A percentile compares a stretch with the other conserved stretches of the same genome.
Conservation (phyloP, 1,140 invertebrate genomes). For the Platyura marginata region DNA sequence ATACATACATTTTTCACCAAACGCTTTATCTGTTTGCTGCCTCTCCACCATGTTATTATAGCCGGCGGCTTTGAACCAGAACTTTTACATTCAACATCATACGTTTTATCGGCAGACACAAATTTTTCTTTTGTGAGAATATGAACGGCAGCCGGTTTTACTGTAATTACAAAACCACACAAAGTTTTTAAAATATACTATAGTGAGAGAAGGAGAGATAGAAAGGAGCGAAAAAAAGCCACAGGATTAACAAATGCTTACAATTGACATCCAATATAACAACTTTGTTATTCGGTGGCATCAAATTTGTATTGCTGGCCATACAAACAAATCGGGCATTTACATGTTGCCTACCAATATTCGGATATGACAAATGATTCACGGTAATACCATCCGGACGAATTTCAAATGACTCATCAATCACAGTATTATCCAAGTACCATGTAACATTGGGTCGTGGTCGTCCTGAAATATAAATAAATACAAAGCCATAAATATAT, state of each 20-base stretch:
- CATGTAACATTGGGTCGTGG: constrained; percentile 62
- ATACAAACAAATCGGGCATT: constrained; percentile 62
- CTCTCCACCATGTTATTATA: constrained; percentile 83
- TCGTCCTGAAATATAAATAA: constrained; percentile 33
- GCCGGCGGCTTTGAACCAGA: constrained; percentile 61
- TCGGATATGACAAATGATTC: constrained; percentile 56
- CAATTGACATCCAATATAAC: constrained; percentile 70
- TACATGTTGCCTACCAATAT: constrained; percentile 55
- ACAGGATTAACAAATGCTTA: no score
- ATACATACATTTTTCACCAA: constrained; percentile 60
- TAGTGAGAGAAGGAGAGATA: background rate
- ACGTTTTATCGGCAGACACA: constrained; percentile 59
- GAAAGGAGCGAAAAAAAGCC: background rate
- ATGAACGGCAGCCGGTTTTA: constrained; percentile 60
- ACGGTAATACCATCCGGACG: constrained; percentile 46
- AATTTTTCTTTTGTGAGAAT: constrained; percentile 60
- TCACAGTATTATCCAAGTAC: constrained; percentile 63
- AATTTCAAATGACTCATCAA: constrained; percentile 63
- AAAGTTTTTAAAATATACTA: background rate
- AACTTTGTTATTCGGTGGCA: constrained; percentile 47
- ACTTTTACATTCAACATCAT: constrained; percentile 66
- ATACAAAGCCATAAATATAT: background rate
- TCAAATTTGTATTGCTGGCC: constrained; percentile 69
- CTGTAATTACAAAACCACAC: constrained; percentile 30
- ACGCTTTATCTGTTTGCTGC: constrained; percentile 53